Evolutionary conservation across 1,140 invertebrate species (phyloP).

Genomic region (Aphaenogaster rudis): DNA sequence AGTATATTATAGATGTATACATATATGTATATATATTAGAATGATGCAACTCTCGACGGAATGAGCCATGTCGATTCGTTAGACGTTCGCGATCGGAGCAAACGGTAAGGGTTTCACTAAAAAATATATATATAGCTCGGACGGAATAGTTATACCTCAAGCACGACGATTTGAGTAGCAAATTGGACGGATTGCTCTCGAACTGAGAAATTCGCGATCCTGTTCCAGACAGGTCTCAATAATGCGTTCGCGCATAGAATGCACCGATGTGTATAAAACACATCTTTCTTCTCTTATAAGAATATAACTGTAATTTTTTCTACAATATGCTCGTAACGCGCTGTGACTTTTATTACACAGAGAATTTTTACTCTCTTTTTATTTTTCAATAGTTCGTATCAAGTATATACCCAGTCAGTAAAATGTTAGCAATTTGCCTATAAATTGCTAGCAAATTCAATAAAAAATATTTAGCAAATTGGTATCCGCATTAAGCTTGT

Average conservation of each 20-base stretch:
- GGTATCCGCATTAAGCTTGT: too few relatives aligned
- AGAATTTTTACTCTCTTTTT: neutral
- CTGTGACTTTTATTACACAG: neutral
- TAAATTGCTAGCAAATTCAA: too few relatives aligned
- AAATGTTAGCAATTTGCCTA: too few relatives aligned
- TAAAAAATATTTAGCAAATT: too few relatives aligned
- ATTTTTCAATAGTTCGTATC: neutral
- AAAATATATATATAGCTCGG: constrained; percentile 36
- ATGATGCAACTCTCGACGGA: constrained; percentile 55
- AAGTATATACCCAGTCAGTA: neutral
- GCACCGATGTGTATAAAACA: neutral
- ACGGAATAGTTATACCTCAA: constrained; percentile 36
- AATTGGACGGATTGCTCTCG: neutral
- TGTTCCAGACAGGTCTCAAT: neutral
- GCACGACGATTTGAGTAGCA: neutral
- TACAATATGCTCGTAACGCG: neutral
- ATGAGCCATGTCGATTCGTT: constrained; percentile 62
- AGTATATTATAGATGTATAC: constrained; percentile 58
- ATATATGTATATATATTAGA: constrained; percentile 57
- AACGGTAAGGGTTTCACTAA: constrained; percentile 55
- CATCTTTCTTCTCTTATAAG: neutral
- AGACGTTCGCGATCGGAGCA: constrained; percentile 34
- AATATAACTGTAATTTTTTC: neutral
- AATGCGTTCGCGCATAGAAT: neutral
- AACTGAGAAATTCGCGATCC: neutral